Percentiles rank a stretch among this genome's conserved stretches.
Evolutionary conservation across 2,888 invertebrate genomes (phyloP).

Genomic region (Zele albiditarsus): DNA sequence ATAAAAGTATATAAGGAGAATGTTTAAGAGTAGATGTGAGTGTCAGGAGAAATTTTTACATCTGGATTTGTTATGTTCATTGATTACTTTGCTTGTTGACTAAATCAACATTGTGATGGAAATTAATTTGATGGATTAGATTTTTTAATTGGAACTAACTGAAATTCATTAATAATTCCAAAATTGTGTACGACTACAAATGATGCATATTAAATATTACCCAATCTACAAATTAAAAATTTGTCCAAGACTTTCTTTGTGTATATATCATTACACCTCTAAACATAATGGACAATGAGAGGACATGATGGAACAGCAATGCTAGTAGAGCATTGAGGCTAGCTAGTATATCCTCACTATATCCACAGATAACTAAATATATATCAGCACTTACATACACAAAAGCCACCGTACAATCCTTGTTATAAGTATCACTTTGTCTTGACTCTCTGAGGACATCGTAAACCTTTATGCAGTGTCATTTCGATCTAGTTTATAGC

Average conservation of each 20-base stretch:
- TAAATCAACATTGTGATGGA: too few species aligned
- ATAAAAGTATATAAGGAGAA: neutral
- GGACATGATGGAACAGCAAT: neutral
- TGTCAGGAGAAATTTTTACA: neutral
- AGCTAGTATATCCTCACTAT: neutral
- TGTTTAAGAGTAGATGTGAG: conserved; percentile 11
- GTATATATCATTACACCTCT: neutral
- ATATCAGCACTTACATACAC: neutral
- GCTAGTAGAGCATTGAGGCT: neutral
- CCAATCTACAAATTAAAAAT: neutral
- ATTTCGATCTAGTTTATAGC: conserved; percentile 21
- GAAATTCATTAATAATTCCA: too few species aligned
- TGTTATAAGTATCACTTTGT: conserved; percentile 52
- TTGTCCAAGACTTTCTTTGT: neutral
- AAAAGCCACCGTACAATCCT: conserved; percentile 52
- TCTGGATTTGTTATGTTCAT: too few species aligned
- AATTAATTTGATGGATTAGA: too few species aligned
- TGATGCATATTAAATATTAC: too few species aligned
- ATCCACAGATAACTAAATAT: neutral
- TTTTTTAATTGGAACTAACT: too few species aligned
- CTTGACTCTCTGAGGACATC: conserved; percentile 49
- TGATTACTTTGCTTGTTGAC: too few species aligned
- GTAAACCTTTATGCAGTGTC: conserved; percentile 51
- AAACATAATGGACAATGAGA: neutral
- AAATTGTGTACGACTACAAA: too few species aligned